phyloP scores from a whole-genome alignment of 2,797 vertebrate species.

The Tachyglossus aculeatus region DNA sequence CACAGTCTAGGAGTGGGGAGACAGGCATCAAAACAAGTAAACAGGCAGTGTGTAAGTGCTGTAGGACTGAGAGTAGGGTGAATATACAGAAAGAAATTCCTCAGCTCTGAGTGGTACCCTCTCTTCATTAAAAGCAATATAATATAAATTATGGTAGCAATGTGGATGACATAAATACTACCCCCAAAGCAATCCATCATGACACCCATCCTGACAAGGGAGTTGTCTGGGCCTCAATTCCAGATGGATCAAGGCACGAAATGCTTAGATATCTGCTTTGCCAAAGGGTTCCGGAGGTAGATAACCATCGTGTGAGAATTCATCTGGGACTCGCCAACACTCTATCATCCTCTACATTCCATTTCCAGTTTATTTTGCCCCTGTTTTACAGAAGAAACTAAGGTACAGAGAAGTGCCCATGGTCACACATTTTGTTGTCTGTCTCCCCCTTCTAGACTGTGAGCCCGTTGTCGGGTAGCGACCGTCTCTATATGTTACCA shows the following conservation, averaged over 20 bases:
- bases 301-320: background rate
- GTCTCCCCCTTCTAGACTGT: no score
- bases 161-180: slow-evolving; percentile 25
- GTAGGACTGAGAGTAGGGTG: no score
- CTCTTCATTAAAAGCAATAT: background rate
- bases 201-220: background rate
- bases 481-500: no score
- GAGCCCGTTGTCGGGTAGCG: no score
- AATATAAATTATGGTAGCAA: slow-evolving; percentile 14
- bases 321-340: background rate
- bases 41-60: no score
- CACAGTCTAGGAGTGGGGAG: no score
- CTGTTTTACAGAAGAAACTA: no score
- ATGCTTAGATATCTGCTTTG: background rate
- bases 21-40: no score
- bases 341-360: background rate
- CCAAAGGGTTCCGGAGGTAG: background rate
- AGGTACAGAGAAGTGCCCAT: no score
- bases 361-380: background rate
- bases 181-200: slow-evolving; percentile 24
- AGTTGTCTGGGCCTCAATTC: background rate
- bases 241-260: no score
- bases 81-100: slow-evolving; percentile 29
- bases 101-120: background rate
- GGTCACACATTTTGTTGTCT: no score